Percentiles rank a stretch among this genome's conserved stretches.
phyloP scores from a whole-genome alignment of 2,888 invertebrate genomes.

The Ochropacha duplaris region DNA sequence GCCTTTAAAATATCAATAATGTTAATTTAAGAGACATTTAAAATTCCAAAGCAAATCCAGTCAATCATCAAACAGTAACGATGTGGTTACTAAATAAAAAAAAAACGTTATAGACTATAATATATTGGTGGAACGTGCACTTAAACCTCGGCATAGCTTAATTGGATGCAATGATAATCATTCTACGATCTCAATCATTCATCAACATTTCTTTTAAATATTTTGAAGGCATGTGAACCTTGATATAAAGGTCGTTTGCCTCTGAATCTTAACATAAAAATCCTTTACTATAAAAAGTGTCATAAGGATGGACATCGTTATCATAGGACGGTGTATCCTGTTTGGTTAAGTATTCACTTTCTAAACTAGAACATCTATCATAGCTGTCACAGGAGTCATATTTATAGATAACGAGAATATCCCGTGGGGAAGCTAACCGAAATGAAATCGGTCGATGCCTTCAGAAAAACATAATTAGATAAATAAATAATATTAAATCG shows the following conservation, averaged over 20 bases:
- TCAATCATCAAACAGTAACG: not conserved
- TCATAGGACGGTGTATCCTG: conserved; percentile 68
- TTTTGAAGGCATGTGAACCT: conserved; percentile 18
- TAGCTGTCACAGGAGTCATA: conserved; percentile 61
- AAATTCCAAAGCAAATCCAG: not conserved
- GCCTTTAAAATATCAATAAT: not conserved
- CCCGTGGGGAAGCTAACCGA: conserved; percentile 31
- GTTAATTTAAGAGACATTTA: not conserved
- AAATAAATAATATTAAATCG: too few relatives aligned
- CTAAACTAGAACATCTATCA: conserved; percentile 73
- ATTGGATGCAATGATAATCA: conserved; percentile 4
- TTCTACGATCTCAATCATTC: conserved; percentile 3
- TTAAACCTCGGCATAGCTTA: not conserved
- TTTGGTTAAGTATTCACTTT: conserved; percentile 63
- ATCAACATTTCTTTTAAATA: conserved; percentile 11
- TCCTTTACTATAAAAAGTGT: conserved; percentile 41
- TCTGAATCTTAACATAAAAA: conserved; percentile 43
- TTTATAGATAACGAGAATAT: conserved; percentile 59
- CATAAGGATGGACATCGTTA: conserved; percentile 64
- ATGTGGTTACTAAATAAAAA: conserved; percentile 1
- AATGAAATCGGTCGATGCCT: not conserved
- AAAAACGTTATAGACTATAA: conserved; percentile 1
- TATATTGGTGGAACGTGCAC: not conserved
- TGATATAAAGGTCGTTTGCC: conserved; percentile 38
- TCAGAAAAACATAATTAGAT: too few relatives aligned